phyloP scores from a whole-genome alignment of 2,797 vertebrate genomes.

The Ceryle rudis region DNA sequence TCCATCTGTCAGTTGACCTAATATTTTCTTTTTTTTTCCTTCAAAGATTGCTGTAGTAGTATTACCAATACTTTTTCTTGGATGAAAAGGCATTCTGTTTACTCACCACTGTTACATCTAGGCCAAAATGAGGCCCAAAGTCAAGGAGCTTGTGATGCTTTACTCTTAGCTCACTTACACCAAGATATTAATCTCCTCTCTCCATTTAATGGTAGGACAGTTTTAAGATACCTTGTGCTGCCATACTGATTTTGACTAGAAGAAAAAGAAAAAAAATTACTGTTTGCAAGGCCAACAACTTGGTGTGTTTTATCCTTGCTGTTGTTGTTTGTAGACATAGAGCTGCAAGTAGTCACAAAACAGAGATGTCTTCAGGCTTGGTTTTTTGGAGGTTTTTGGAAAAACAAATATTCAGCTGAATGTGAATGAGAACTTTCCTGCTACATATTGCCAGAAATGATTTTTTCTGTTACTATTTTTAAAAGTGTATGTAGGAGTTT shows the following conservation, averaged over 20 bases:
- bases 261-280: neutral
- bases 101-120: neutral
- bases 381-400: neutral
- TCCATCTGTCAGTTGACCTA: neutral
- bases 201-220: neutral
- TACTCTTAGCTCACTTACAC: neutral
- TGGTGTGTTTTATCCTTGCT: accelerated
- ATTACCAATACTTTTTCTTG: neutral
- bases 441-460: neutral
- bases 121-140: neutral
- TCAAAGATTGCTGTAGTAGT: neutral
- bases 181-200: neutral
- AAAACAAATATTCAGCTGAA: neutral
- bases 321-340: neutral
- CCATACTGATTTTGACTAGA: neutral
- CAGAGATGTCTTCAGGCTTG: neutral
- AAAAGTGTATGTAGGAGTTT: neutral
- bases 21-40: neutral
- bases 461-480: neutral
- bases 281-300: neutral
- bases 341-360: neutral
- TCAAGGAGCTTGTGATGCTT: neutral
- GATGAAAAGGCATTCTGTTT: neutral
- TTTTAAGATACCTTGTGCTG: neutral
- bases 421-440: neutral